phyloP scores from a whole-genome alignment of 2,888 invertebrate genomes.

The Drosophila macrospina region DNA sequence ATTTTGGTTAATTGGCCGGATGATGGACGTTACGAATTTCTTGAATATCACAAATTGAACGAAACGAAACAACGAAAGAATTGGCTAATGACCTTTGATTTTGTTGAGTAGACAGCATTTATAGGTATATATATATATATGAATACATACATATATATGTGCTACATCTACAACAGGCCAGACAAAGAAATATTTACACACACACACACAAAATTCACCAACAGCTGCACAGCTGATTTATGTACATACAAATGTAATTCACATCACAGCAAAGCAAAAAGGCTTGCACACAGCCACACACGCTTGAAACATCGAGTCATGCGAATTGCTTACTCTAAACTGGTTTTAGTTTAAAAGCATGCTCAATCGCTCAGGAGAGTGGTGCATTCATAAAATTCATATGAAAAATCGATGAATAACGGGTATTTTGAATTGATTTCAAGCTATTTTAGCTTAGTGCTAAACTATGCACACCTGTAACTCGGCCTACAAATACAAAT shows the following conservation, averaged over 20 bases:
- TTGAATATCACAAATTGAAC: slow-evolving; percentile 11
- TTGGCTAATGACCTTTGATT: slow-evolving; percentile 66
- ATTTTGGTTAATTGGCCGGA: slow-evolving; percentile 28
- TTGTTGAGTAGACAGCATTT: slow-evolving; percentile 35
- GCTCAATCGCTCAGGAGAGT: slow-evolving; percentile 5
- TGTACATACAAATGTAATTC: slow-evolving; percentile 36
- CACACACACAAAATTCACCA: slow-evolving; percentile 15
- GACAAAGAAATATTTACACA: slow-evolving; percentile 49
- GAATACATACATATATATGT: slow-evolving; percentile 15
- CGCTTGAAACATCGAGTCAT: slow-evolving; percentile 6
- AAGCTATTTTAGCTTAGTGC: slow-evolving; percentile 1
- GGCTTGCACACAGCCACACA: background rate
- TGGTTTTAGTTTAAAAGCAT: slow-evolving; percentile 25
- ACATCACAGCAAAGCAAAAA: slow-evolving; percentile 28
- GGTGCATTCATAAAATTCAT: slow-evolving; percentile 27
- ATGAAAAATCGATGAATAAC: slow-evolving; percentile 33
- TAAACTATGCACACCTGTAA: slow-evolving; percentile 12
- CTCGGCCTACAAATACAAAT: slow-evolving; percentile 10
- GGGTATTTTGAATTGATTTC: slow-evolving; percentile 26
- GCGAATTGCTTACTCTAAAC: slow-evolving; percentile 41
- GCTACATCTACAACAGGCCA: slow-evolving; percentile 43
- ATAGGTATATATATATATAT: slow-evolving; percentile 1
- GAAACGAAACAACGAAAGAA: slow-evolving; percentile 23
- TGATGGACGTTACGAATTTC: slow-evolving; percentile 10
- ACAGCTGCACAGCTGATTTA: slow-evolving; percentile 63